A percentile compares a stretch with the other conserved stretches of the same genome.
These are phyloP conservation scores for Drosophila robusta DNA, from an alignment of 2,888 invertebrate species.

Conservation along the genomic window DNA sequence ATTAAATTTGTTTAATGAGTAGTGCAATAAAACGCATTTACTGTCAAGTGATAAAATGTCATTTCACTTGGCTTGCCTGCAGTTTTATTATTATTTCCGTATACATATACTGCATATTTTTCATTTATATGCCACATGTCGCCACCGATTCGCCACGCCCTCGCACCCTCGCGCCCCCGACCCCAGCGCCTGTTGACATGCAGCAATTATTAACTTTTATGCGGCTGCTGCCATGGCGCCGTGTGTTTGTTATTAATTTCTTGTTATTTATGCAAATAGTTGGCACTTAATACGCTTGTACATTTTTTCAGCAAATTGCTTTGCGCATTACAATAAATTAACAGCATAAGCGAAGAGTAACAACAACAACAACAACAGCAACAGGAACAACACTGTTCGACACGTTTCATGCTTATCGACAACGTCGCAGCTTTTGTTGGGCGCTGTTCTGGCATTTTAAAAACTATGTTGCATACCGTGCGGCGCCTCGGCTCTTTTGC, in stretches of 20 bases:
- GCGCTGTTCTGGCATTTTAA: conserved; percentile 49
- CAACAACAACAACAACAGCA: conserved; percentile 9
- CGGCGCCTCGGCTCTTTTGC: conserved; percentile 27
- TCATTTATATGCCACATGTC: conserved; percentile 66
- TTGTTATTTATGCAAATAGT: conserved; percentile 82
- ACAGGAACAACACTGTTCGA: conserved; percentile 35
- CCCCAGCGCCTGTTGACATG: conserved; percentile 61
- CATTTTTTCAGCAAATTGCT: conserved; percentile 56
- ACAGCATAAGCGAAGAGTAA: conserved; percentile 56
- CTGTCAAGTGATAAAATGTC: conserved; percentile 82
- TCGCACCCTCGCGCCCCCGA: conserved; percentile 30
- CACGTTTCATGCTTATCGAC: conserved; percentile 71
- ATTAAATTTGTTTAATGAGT: conserved; percentile 81
- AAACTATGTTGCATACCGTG: conserved; percentile 55
- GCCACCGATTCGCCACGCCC: conserved; percentile 30
- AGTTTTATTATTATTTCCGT: conserved; percentile 31
- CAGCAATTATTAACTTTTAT: conserved; percentile 80
- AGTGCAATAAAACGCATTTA: conserved; percentile 81
- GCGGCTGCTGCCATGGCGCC: conserved; percentile 78
- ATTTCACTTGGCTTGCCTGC: conserved; percentile 54
- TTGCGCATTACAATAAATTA: conserved; percentile 77
- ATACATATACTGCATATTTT: conserved; percentile 41
- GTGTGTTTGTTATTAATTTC: conserved; percentile 81
- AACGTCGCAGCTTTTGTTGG: conserved; percentile 37
- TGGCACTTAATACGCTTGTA: conserved; percentile 76